These are phyloP conservation scores for Odontamblyopus lacepedii DNA, from an alignment of 2,797 vertebrate genomes.

Conservation along the genomic window DNA sequence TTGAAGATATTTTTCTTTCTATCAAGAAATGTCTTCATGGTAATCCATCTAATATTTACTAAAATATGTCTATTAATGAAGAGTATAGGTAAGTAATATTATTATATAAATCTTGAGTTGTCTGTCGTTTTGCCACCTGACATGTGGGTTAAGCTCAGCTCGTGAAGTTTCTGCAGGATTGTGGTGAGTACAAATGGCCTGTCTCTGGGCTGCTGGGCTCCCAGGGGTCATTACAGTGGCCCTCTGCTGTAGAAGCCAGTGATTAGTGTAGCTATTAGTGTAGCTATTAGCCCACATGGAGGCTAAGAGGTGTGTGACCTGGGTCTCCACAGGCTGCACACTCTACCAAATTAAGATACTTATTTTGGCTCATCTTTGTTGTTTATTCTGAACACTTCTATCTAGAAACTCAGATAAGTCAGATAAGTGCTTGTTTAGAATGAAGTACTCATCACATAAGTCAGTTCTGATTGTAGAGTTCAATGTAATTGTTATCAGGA, in stretches of 20 bases:
- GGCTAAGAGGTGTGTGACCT: slow-evolving; percentile 44
- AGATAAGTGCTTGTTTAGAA: too few relatives aligned
- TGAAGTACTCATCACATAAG: too few relatives aligned
- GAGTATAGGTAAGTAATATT: too few relatives aligned
- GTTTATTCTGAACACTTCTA: neutral
- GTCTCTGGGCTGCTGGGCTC: slow-evolving; percentile 24
- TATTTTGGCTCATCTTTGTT: slow-evolving; percentile 2
- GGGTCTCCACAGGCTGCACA: slow-evolving; percentile 23
- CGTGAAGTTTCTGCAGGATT: slow-evolving; percentile 14
- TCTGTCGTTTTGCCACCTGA: neutral
- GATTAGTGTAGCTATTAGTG: slow-evolving; percentile 58
- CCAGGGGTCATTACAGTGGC: slow-evolving; percentile 28
- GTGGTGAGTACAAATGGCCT: slow-evolving; percentile 30
- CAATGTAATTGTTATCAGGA: too few relatives aligned
- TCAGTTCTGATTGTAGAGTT: too few relatives aligned
- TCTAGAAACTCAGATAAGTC: too few relatives aligned
- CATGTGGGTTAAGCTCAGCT: neutral
- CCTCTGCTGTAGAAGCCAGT: slow-evolving; percentile 40
- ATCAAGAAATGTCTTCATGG: neutral
- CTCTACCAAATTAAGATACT: slow-evolving; percentile 22
- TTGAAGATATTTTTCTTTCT: neutral
- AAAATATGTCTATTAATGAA: neutral
- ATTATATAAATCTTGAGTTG: too few relatives aligned
- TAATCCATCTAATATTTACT: neutral
- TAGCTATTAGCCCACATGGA: slow-evolving; percentile 42